phyloP scores from a whole-genome alignment of 2,797 vertebrate genomes.

The Danio albolineatus region DNA sequence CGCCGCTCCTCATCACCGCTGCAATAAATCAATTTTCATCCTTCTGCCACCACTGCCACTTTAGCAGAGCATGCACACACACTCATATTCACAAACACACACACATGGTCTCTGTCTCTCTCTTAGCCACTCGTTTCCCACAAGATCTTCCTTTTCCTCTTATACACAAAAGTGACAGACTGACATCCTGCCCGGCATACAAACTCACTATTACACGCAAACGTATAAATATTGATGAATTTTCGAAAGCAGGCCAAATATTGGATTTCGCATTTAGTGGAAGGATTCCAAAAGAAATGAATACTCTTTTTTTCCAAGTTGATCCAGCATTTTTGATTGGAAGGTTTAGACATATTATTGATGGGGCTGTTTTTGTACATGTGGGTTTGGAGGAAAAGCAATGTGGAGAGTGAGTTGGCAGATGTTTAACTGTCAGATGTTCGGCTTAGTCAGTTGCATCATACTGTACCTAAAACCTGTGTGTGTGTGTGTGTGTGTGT shows the following conservation, averaged over 20 bases:
- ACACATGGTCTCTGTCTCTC: conserved; percentile 55
- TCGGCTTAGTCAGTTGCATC: not conserved
- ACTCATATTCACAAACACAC: conserved; percentile 42
- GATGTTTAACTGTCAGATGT: not conserved
- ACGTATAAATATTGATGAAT: not conserved
- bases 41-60: conserved; percentile 59
- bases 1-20: conserved; percentile 79
- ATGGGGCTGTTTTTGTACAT: not conserved
- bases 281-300: not conserved
- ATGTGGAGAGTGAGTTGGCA: not conserved
- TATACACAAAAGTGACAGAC: conserved; percentile 23
- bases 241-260: not conserved
- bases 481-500: too few relatives aligned
- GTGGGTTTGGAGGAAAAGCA: not conserved
- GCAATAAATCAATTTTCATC: conserved; percentile 86
- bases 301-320: not conserved
- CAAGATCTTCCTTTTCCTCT: conserved; percentile 33
- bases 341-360: not conserved
- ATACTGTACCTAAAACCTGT: not conserved
- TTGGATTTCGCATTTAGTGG: not conserved
- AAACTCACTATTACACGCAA: conserved; percentile 29
- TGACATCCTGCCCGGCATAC: conserved; percentile 27
- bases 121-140: conserved; percentile 47
- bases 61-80: conserved; percentile 20
- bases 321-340: not conserved